Evolutionary conservation across 2,113 vertebrate species (phyloP).

Genomic region (Corvus hawaiiensis): DNA sequence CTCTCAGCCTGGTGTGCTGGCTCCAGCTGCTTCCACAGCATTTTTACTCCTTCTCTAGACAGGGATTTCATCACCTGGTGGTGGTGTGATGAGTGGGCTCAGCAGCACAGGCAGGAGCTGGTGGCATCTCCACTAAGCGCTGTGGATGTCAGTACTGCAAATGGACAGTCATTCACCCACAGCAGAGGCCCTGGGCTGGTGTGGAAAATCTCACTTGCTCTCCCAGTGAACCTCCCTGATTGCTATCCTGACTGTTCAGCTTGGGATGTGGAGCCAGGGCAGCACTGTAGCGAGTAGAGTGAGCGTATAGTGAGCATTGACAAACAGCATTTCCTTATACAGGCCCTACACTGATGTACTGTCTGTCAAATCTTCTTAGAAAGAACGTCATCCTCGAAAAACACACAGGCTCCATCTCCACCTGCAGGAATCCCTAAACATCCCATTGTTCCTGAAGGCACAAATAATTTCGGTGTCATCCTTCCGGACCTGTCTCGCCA

Average conservation of each 20-base stretch:
- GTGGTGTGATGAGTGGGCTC: not conserved
- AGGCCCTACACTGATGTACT: not conserved
- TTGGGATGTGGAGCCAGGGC: not conserved
- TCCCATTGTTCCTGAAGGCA: slow-evolving; percentile 70
- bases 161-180: not conserved
- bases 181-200: not conserved
- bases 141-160: not conserved
- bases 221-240: not conserved
- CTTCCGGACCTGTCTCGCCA: slow-evolving; percentile 75
- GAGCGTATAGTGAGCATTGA: not conserved
- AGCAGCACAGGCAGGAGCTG: not conserved
- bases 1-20: not conserved
- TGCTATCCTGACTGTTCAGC: not conserved
- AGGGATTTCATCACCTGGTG: not conserved
- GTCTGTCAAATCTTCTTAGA: slow-evolving; percentile 67
- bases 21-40: not conserved
- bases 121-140: fast-evolving
- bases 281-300: fast-evolving
- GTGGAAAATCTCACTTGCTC: not conserved
- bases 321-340: not conserved
- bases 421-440: slow-evolving; percentile 73
- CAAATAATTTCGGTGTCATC: slow-evolving; percentile 84
- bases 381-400: slow-evolving; percentile 79
- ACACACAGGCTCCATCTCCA: slow-evolving; percentile 76
- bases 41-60: not conserved